phyloP scores from a whole-genome alignment of 2,888 invertebrate species.

The Dicyrtoma fusca region DNA sequence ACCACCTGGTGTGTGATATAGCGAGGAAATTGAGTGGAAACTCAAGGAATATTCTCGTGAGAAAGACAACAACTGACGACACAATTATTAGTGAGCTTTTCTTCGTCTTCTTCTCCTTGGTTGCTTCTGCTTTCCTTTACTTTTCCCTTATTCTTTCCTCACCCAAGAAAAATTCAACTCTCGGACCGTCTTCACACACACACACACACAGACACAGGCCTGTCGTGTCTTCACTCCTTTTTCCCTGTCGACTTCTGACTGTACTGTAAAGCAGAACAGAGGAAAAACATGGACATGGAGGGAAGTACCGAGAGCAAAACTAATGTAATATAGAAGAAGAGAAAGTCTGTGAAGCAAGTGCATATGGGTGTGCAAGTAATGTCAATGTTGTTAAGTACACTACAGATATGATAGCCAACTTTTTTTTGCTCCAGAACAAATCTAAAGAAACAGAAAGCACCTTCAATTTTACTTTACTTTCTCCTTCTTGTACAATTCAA shows the following conservation, averaged over 20 bases:
- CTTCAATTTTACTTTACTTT: too few relatives aligned
- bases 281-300: too few relatives aligned
- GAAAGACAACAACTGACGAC: slow-evolving; percentile 52
- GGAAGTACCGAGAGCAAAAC: too few relatives aligned
- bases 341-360: too few relatives aligned
- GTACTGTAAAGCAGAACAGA: too few relatives aligned
- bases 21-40: slow-evolving; percentile 46
- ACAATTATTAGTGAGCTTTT: slow-evolving; percentile 40
- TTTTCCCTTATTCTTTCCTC: background rate
- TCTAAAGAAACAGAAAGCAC: too few relatives aligned
- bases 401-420: too few relatives aligned
- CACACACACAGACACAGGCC: background rate
- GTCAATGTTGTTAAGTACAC: too few relatives aligned
- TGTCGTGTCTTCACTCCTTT: background rate
- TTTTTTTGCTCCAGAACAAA: too few relatives aligned
- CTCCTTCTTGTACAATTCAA: too few relatives aligned
- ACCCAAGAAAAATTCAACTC: background rate
- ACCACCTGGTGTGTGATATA: slow-evolving; percentile 54
- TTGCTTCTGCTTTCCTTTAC: background rate
- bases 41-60: slow-evolving; percentile 50
- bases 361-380: too few relatives aligned
- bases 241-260: background rate
- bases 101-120: background rate
- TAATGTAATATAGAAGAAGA: too few relatives aligned
- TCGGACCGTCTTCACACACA: background rate